These are phyloP conservation scores for Vombatus ursinus DNA, from an alignment of 2,113 vertebrate genomes.

Conservation along the genomic window DNA sequence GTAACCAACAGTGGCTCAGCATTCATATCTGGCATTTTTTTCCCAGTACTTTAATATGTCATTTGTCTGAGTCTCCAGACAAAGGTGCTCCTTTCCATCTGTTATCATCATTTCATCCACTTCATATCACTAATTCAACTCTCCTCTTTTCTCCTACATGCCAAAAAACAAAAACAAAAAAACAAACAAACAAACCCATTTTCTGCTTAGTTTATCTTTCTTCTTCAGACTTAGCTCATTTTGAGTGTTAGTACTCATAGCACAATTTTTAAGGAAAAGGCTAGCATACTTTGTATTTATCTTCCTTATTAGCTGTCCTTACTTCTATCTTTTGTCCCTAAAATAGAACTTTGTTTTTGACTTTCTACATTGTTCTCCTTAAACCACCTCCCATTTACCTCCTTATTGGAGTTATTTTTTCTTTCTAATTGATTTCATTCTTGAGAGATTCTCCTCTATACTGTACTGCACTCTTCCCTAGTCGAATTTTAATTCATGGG, in stretches of 20 bases:
- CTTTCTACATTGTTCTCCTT: neutral
- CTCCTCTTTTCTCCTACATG: neutral
- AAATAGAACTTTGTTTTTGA: neutral
- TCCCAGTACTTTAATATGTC: neutral
- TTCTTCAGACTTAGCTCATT: neutral
- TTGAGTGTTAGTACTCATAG: neutral
- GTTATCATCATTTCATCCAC: neutral
- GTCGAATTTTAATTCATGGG: neutral
- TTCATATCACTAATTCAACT: neutral
- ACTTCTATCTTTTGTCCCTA: neutral
- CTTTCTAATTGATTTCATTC: neutral
- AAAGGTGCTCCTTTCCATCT: neutral
- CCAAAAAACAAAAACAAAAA: too few relatives aligned
- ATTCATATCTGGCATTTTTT: neutral
- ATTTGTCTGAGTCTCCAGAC: neutral
- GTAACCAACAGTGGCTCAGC: too few relatives aligned
- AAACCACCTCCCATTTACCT: neutral
- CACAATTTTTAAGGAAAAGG: neutral
- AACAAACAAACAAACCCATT: too few relatives aligned
- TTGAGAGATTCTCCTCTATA: neutral
- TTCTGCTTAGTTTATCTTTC: neutral
- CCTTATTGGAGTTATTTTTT: neutral
- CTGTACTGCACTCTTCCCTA: neutral
- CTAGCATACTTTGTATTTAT: neutral
- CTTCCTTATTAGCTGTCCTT: neutral